Evolutionary conservation across 2,113 vertebrate species (phyloP), one percentile per base, ranked within the genome.

Genomic region (Triplophysa siluroides): DNA sequence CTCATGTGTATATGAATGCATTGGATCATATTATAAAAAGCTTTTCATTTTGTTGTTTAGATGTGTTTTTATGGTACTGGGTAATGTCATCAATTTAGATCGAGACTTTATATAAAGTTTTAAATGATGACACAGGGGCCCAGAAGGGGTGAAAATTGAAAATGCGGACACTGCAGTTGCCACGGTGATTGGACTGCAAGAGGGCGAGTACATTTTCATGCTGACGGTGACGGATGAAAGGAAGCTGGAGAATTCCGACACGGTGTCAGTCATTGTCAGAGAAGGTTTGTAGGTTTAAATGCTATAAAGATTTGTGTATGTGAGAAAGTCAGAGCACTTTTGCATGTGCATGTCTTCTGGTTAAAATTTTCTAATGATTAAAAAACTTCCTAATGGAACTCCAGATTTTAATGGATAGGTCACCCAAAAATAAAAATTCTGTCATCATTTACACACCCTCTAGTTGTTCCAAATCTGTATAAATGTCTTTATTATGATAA

Each of bases 151-250:
- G 79, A 97, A 95, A 85, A 94, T 99, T 1, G 95, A 97, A 84
- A 97, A 98, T 2, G 92, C 92, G n/a, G 95, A 96, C 89, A 88
- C 90, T 68, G 94, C 94, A 1, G 83, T 95, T 24, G 95, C 96
- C 87, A 96, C 93, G 11, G 95, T 99, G 86, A 96, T 93, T 0
- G 96, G 97, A 21, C 94, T 99, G 1, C 93, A 96, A 68, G 96
- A 94, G n/a, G 98, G 98, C 65, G 88, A 69, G 0, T 99, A 99
- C 0, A 92, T 93, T 85, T 98, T 99, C 85, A 97, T 93, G 38
- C 89, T 99, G 91, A 98, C 94, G 0, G 98, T 99, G 64, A 94
- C 92, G 8, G 98, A 99, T 50, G 97, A 97, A 83, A 92, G 95
- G 88, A 94, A 92, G 75, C 92, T 99, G 88, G 90, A 95, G 87